Percentiles rank a stretch among this genome's conserved stretches.
These are phyloP conservation scores for Calvadosia cruxmelitensis DNA, from an alignment of 30 jellyfish, hydroid and myxozoan species.

Conservation along the genomic window DNA sequence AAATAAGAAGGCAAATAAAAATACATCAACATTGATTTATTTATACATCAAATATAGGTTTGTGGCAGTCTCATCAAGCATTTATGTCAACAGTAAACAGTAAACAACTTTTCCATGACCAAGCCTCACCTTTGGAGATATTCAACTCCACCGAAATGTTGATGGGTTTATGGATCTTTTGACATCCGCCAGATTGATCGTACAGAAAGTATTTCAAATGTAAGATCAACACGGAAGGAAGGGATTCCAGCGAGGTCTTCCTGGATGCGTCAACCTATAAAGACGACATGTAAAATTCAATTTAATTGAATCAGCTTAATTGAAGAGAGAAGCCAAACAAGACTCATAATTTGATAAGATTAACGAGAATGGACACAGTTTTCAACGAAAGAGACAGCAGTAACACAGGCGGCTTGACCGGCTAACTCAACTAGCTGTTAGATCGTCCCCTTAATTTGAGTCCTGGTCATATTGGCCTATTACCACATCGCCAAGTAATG, in stretches of 20 bases:
- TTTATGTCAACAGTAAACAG: conserved; percentile 33
- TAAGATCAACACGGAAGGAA: conserved; percentile 71
- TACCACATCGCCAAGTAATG: too few relatives aligned
- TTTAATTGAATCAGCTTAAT: too few relatives aligned
- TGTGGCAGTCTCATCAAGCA: background rate
- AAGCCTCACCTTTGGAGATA: conserved; percentile 80
- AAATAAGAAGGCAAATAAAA: background rate
- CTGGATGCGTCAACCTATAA: conserved; percentile 91
- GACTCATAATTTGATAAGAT: too few relatives aligned
- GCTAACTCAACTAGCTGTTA: too few relatives aligned
- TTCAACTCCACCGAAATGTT: conserved; percentile 67
- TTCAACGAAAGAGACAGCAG: too few relatives aligned
- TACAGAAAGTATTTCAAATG: conserved; percentile 87
- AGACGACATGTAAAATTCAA: background rate
- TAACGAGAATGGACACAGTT: too few relatives aligned
- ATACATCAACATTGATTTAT: background rate
- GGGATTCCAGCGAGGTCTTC: conserved; percentile 72
- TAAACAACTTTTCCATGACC: conserved; percentile 53
- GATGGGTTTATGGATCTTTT: conserved; percentile 77
- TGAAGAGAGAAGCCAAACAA: too few relatives aligned
- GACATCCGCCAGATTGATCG: conserved; percentile 93
- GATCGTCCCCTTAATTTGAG: too few relatives aligned
- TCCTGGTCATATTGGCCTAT: too few relatives aligned
- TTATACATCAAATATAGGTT: background rate
- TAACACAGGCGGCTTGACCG: too few relatives aligned